Evolutionary conservation across 2,888 invertebrate species (phyloP).

Genomic region (Carpatolechia fugitivella): DNA sequence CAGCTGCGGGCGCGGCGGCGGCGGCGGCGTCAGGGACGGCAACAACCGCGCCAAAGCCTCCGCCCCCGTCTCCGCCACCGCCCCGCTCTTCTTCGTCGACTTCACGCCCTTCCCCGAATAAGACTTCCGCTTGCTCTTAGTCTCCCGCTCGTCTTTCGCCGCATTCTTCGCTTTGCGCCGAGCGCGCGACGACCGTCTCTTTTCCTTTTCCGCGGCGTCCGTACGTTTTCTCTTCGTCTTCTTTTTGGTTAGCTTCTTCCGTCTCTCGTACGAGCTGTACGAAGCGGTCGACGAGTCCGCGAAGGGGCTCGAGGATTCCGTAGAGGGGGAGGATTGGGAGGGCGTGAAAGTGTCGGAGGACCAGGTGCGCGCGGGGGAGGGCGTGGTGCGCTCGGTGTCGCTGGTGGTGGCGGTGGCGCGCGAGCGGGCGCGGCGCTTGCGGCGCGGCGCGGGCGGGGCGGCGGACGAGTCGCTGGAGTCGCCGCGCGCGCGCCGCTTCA

Average conservation of each 20-base stretch:
- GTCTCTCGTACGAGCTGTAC: constrained; percentile 19
- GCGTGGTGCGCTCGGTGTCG: constrained; percentile 15
- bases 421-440: constrained; percentile 24
- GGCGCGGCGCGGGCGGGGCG: constrained; percentile 22
- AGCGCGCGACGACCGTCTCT: constrained; percentile 32
- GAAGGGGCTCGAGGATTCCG: constrained; percentile 1
- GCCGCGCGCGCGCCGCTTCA: constrained; percentile 36
- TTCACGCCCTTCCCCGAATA: constrained; percentile 56
- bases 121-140: constrained; percentile 46
- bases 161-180: constrained; percentile 31
- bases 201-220: constrained; percentile 33
- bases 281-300: constrained; percentile 5
- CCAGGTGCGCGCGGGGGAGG: constrained; percentile 16
- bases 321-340: too few relatives aligned
- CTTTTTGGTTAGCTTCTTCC: constrained; percentile 29
- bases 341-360: too few relatives aligned
- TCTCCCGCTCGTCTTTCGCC: constrained; percentile 27
- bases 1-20: constrained; percentile 33
- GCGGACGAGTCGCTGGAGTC: constrained; percentile 40
- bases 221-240: constrained; percentile 34
- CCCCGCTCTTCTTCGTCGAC: constrained; percentile 37
- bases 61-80: not conserved
- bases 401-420: constrained; percentile 13
- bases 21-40: constrained; percentile 17
- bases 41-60: not conserved